Evolutionary conservation across 2,113 vertebrate species (phyloP), one percentile per base, ranked within the genome.

Genomic region (Osmerus eperlanus): DNA sequence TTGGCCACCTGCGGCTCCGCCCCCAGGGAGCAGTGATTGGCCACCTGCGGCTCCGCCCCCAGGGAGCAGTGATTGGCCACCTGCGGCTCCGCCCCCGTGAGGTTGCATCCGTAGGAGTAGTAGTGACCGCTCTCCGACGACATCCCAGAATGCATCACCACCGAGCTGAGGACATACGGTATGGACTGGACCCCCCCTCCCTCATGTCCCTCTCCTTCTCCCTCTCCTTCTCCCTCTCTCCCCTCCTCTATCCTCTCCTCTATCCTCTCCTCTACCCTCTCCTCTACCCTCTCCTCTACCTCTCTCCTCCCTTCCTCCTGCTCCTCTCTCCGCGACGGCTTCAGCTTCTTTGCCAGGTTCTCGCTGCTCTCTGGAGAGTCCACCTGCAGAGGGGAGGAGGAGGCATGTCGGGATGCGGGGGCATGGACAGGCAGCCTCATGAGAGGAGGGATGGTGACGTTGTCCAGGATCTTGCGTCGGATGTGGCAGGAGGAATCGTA

Each of bases 91-190:
- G 92, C 85, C 23, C 91, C 89, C 6, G 89, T 93, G 79, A 94
- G 81, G 75, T 97, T 95, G 75, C 93, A 93, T 69, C 95, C 95
- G 12, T 98, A 99, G 1, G 95, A 96, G 78, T 98, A 99, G 88
- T 99, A 99, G 91, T 99, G 97, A 36, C 97, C 97, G 16, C 97
- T 98, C 87, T 98, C 97, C 3, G 97, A 99, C 3, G 97, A 98
- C 67, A 98, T 81, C n/a, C 97, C 97, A 60, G 97, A 99, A 87
- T 99, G 97, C 83, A 99, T 95, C 9, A 99, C 96, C 67, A 99
- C 94, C n/a, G 97, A 98, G 81, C 93, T 96, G 70, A 99, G 90
- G 14, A 92, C 56, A 2, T 98, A 99, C 53, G 95, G 93, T 73
- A 96, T 89, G 0, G 90, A 13, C 0, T 89, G 89, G 5, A 94